phyloP scores from a whole-genome alignment of 92 coral and sea anemone genomes.

The Palythoa grandiflora region DNA sequence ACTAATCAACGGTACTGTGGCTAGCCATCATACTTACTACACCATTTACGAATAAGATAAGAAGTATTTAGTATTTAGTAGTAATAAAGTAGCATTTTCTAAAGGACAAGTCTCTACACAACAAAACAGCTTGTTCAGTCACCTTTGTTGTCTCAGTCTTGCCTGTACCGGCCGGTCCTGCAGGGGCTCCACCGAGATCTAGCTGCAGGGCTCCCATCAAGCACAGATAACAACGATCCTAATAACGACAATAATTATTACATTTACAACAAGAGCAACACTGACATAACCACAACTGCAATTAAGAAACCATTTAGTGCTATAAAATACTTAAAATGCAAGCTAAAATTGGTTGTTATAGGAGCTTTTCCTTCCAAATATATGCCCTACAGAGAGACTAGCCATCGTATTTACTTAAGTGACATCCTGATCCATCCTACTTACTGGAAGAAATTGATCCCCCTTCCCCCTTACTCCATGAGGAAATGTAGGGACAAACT shows the following conservation, averaged over 20 bases:
- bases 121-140: background rate
- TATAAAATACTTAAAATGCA: too few species aligned
- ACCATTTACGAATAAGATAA: background rate
- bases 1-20: too few species aligned
- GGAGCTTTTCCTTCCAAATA: background rate
- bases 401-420: background rate
- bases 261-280: background rate
- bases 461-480: background rate
- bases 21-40: too few species aligned
- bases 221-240: constrained; percentile 99
- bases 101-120: background rate
- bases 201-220: constrained; percentile 99
- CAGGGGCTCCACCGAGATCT: constrained; percentile 98
- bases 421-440: background rate
- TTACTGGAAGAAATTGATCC: background rate
- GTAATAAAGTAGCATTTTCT: too few species aligned
- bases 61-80: too few species aligned
- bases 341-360: background rate
- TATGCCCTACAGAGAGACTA: background rate
- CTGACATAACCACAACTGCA: background rate
- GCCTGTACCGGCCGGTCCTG: constrained; percentile 99
- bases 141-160: constrained; percentile 99
- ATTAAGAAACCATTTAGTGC: too few species aligned
- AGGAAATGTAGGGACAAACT: background rate
- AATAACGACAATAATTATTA: background rate